A percentile compares a stretch with the other conserved stretches of the same genome.
Conservation (phyloP, 2,888 invertebrate genomes). For the Protonemura montana region DNA sequence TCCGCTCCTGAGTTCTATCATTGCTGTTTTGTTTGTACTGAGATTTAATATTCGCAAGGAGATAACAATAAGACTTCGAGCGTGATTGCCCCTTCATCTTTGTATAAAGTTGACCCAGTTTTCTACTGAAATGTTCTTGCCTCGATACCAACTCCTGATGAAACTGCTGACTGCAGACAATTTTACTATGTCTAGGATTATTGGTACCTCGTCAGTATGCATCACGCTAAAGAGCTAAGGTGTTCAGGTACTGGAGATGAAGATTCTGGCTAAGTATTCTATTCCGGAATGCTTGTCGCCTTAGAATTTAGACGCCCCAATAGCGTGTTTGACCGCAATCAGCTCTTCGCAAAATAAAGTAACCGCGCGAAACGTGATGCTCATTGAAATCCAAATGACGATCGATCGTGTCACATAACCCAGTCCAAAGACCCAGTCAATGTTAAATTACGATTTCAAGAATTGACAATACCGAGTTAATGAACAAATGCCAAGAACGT, state of each 20-base stretch:
- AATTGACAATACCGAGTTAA: not conserved
- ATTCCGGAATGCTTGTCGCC: too few relatives aligned
- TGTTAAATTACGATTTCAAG: not conserved
- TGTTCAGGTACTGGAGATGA: too few relatives aligned
- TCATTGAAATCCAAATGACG: not conserved
- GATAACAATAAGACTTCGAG: not conserved
- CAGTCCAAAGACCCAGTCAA: not conserved
- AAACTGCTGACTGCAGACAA: not conserved
- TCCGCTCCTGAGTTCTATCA: too few relatives aligned
- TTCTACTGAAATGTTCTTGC: not conserved
- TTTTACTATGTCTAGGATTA: not conserved
- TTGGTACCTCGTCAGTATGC: too few relatives aligned
- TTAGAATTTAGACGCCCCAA: not conserved
- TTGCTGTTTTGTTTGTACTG: too few relatives aligned
- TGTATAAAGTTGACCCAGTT: not conserved
- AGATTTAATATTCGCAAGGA: too few relatives aligned
- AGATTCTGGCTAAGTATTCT: too few relatives aligned
- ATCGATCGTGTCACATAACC: not conserved
- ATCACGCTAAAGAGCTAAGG: too few relatives aligned
- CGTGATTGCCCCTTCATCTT: constrained; percentile 1
- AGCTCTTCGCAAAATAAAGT: not conserved
- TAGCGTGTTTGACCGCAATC: not conserved
- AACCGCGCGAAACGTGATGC: not conserved
- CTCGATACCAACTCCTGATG: not conserved
- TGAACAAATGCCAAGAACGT: too few relatives aligned